Percentiles rank a stretch among this genome's conserved stretches.
Conservation (phyloP, 2,797 vertebrate species). For the Falco berigora region DNA sequence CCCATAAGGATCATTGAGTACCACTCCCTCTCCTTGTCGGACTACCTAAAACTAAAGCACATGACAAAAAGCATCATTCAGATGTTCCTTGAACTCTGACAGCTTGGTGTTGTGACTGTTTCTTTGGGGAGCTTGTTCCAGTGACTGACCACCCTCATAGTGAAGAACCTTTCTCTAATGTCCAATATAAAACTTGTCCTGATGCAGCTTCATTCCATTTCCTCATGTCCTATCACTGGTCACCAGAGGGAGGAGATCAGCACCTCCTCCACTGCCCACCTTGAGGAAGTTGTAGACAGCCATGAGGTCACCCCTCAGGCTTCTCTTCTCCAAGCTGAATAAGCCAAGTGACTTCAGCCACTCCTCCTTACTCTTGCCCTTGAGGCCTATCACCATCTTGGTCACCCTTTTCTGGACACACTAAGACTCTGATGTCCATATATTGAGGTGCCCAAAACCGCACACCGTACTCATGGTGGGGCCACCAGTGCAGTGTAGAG, state of each 20-base stretch:
- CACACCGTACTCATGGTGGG: not conserved
- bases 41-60: not conserved
- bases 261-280: accelerated
- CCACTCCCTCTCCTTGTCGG: not conserved
- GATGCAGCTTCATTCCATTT: not conserved
- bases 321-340: too few species aligned
- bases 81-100: not conserved
- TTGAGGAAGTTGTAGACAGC: not conserved
- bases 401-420: not conserved
- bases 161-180: not conserved
- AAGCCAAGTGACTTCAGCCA: not conserved
- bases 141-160: not conserved
- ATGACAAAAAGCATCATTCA: accelerated
- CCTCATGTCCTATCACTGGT: accelerated
- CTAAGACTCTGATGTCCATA: not conserved
- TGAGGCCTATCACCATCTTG: not conserved
- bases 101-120: not conserved
- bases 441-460: not conserved
- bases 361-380: not conserved
- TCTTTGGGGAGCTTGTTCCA: not conserved
- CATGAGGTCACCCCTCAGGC: too few species aligned
- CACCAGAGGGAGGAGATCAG: not conserved
- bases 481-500: not conserved
- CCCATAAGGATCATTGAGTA: not conserved
- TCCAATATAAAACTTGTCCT: not conserved